Conservation (phyloP, 2,113 vertebrate species). For the Motacilla tschutschensis region DNA sequence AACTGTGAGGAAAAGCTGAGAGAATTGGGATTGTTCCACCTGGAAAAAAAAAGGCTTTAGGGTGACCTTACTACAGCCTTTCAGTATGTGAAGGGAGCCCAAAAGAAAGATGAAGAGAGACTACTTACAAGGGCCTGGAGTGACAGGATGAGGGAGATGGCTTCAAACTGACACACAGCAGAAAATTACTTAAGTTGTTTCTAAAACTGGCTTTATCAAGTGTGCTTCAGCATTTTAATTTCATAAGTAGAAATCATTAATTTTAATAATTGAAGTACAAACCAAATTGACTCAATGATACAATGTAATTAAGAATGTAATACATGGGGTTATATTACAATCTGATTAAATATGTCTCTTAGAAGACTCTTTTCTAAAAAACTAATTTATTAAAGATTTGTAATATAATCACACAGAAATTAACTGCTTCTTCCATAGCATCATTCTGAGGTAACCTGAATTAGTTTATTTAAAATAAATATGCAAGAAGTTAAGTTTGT, state of each 20-base stretch:
- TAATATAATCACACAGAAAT: not conserved
- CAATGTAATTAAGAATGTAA: constrained; percentile 46
- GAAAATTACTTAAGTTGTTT: constrained; percentile 48
- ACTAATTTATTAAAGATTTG: constrained; percentile 18
- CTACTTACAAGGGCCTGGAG: not conserved
- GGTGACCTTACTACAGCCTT: not conserved
- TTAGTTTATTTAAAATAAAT: constrained; percentile 1
- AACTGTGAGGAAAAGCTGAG: not conserved
- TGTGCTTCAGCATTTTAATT: constrained; percentile 52
- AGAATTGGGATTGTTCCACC: not conserved
- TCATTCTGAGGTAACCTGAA: not conserved
- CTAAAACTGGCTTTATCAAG: constrained; percentile 43
- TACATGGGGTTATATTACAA: constrained; percentile 8
- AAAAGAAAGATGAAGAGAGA: not conserved
- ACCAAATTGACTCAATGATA: constrained; percentile 41
- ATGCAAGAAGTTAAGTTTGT: not conserved
- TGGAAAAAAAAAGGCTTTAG: not conserved
- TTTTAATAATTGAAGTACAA: constrained; percentile 51
- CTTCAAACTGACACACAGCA: not conserved
- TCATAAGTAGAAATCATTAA: constrained; percentile 31
- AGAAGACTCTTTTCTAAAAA: constrained; percentile 9
- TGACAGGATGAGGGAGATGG: not conserved
- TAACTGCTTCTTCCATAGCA: not conserved
- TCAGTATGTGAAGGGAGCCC: not conserved
- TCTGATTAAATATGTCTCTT: constrained; percentile 47